Evolutionary conservation across 2,113 vertebrate genomes (phyloP), one percentile per base, ranked within the genome.

Genomic region (Lepisosteus osseus): DNA sequence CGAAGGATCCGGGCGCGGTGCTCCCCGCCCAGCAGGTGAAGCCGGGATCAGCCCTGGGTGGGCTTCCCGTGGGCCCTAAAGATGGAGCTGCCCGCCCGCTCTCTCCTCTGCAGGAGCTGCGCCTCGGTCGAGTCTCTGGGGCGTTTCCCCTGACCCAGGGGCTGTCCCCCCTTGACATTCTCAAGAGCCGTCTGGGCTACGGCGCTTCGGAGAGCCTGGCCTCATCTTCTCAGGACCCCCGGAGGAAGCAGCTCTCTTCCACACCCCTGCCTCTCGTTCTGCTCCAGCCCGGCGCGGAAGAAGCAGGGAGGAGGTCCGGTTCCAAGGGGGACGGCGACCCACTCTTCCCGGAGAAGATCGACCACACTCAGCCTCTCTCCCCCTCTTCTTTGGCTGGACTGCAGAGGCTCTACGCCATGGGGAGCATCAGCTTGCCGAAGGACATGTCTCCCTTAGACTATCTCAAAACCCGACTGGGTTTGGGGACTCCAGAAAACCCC

Each of bases 391-490:
- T 9, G 47, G 41, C 54, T 47, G 56, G 55, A 29, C 65, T 72
- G 14, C 71, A 72, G 15, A 84, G 80, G 3, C 86, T 88, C 6
- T 83, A 86, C 2, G 76, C 87, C 11, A 56, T 90, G 56, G 73
- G 83, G 2, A 80, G 83, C 7, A 90, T 91, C 77, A 89, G 87
- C 68, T 89, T 89, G 57, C 87, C 87, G 44, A 90, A 90, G 76
- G 90, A 90, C 0, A 65, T 92, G n/a, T 91, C 88, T 76, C 85
- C 90, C 1, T 75, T 92, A 61, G 90, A 91, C 1, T 73, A 90
- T 29, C 88, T 92, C 72, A 84, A 83, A 71, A 87, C 69, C 79
- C 82, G 79, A 3, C 69, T 89, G 41, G 83, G 86, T 57, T 80
- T 90, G 11, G 82, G 82, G 7, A 75, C 3, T 1, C n/a, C 7